A percentile compares a stretch with the other conserved stretches of the same genome.
Evolutionary conservation across 2,888 invertebrate species (phyloP).

Genomic region (Thymelicus lineola): DNA sequence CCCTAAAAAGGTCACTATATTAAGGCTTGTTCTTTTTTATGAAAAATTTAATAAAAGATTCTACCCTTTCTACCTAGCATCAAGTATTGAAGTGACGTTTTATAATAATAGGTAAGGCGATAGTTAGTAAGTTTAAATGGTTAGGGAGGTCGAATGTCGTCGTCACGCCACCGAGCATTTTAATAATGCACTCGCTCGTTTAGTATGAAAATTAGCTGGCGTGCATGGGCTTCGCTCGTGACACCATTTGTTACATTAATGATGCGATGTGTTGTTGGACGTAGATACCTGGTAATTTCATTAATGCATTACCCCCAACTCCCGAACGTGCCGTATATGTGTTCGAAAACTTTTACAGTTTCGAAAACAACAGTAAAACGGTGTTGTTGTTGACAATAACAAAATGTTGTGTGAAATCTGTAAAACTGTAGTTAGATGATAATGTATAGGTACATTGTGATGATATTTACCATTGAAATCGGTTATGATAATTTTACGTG

Average conservation of each 20-base stretch:
- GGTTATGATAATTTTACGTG: no score
- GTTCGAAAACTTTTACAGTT: slow-evolving; percentile 30
- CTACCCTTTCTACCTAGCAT: background rate
- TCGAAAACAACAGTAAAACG: slow-evolving; percentile 17
- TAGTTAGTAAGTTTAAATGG: slow-evolving; percentile 58
- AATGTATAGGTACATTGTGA: no score
- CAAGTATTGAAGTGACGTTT: slow-evolving; percentile 9
- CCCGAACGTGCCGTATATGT: slow-evolving; percentile 30
- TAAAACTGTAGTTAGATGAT: background rate
- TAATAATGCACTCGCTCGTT: slow-evolving; percentile 83
- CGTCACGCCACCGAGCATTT: slow-evolving; percentile 76
- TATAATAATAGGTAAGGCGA: slow-evolving; percentile 13
- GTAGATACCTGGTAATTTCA: slow-evolving; percentile 32
- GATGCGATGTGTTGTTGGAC: slow-evolving; percentile 41
- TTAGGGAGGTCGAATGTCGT: slow-evolving; percentile 64
- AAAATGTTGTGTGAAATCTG: background rate
- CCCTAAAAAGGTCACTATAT: no score
- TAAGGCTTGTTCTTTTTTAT: no score
- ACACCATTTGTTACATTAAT: slow-evolving; percentile 70
- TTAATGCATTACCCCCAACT: slow-evolving; percentile 31
- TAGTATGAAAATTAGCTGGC: slow-evolving; percentile 83
- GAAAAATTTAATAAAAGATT: background rate
- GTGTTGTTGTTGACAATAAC: slow-evolving; percentile 5
- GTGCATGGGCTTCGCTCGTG: slow-evolving; percentile 59
- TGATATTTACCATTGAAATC: no score